Evolutionary conservation across 2,113 vertebrate species (phyloP), one percentile per base, ranked within the genome.

Genomic region (Psammodynastes pulverulentus): DNA sequence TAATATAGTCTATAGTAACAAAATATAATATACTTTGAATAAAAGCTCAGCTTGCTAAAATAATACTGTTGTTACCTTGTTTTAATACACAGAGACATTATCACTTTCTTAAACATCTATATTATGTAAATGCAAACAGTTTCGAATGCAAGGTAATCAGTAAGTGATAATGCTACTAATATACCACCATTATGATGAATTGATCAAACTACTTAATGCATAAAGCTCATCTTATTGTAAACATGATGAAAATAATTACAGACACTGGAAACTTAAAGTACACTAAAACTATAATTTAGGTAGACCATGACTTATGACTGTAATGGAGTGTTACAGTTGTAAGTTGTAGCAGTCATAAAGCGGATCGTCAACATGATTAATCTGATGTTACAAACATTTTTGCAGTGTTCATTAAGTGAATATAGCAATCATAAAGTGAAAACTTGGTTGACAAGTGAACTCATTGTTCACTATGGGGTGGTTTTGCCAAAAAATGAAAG

Each of bases 131-230:
- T 1, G 84, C 51, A 95, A 93, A 21, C 1, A 56, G 45, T 91
- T 8, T 94, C 17, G 6, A 96, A 45, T 88, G 10, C 23, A 91
- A 92, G 94, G 90, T 93, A 79, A 87, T 48, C 9, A 90, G 4
- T 62, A 85, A 29, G 13, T 79, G 52, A 91, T 88, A 4, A 2
- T 58, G 17, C 39, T 87, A 43, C 87, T 93, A 87, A 89, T 46
- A 10, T 0, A 48, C 93, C 53, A 62, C 3, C 21, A 89, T 23
- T 23, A 6, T 54, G 23, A 49, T 91, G n/a, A 95, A 93, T 79
- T 58, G 92, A 93, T 72, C 2, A 92, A 89, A 85, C 58, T 89
- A 45, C 6, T 43, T 49, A 91, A 91, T 48, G 86, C 0, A 87
- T 0, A 34, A 34, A 19, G 0, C n/a, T 94, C 95, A 48, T 91